phyloP scores from a whole-genome alignment of 2,888 invertebrate genomes.

The Halictus ligatus region DNA sequence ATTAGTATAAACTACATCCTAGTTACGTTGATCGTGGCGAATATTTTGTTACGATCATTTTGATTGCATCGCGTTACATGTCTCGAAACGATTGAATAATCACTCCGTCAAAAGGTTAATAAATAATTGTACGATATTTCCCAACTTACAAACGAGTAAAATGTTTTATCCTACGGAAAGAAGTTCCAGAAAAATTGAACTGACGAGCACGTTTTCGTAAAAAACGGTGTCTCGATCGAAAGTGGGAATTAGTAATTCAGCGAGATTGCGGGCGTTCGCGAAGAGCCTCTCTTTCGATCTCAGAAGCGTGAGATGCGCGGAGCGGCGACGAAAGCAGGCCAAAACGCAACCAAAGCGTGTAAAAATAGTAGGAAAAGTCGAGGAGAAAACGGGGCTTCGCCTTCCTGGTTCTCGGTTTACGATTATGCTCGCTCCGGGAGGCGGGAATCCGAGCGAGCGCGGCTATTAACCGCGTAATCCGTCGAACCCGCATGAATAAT shows the following conservation, averaged over 20 bases:
- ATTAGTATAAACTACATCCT: too few species aligned
- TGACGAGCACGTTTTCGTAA: background rate
- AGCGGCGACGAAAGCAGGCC: background rate
- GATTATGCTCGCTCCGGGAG: background rate
- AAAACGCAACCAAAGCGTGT: background rate
- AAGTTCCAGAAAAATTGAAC: background rate
- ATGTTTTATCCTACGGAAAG: background rate
- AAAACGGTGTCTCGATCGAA: background rate
- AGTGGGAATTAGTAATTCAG: background rate
- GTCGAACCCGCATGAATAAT: conserved; percentile 22
- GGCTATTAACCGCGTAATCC: conserved; percentile 13
- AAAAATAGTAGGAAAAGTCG: background rate
- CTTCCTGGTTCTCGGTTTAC: conserved; percentile 4
- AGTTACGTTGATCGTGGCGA: too few species aligned
- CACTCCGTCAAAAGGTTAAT: background rate
- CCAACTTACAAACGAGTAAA: too few species aligned
- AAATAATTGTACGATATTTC: too few species aligned
- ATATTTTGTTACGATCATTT: too few species aligned
- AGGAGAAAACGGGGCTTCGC: background rate
- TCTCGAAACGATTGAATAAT: background rate
- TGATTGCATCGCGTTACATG: too few species aligned
- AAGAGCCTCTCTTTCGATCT: background rate
- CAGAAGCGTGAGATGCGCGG: background rate
- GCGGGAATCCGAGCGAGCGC: background rate
- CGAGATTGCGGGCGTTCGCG: background rate